These are phyloP conservation scores for Dicrurus megarhynchus DNA, from an alignment of 2,113 vertebrate genomes.

Conservation along the genomic window DNA sequence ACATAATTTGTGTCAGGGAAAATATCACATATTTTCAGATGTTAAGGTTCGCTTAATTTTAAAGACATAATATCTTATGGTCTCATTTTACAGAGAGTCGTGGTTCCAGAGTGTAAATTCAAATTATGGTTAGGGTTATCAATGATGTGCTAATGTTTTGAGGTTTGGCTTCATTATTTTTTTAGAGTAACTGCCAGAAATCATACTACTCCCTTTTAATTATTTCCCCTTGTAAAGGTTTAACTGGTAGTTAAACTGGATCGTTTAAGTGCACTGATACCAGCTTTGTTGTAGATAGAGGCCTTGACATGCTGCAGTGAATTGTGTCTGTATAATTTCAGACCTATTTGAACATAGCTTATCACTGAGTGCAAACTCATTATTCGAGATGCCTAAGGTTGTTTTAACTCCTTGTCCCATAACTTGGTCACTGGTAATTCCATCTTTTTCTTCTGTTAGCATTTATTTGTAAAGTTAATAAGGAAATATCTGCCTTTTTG, in stretches of 20 bases:
- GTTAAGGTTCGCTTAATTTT: background rate
- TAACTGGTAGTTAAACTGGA: background rate
- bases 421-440: background rate
- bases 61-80: background rate
- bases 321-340: background rate
- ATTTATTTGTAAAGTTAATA: background rate
- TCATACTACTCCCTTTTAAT: background rate
- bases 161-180: background rate
- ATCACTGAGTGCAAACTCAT: background rate
- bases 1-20: background rate
- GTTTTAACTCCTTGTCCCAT: background rate
- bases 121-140: background rate
- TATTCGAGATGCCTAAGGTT: background rate
- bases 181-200: background rate
- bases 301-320: background rate
- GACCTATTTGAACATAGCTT: background rate
- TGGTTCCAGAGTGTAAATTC: background rate
- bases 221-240: background rate
- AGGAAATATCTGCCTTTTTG: background rate
- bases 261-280: background rate
- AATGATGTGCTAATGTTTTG: background rate
- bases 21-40: background rate
- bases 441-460: background rate
- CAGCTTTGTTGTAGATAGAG: background rate
- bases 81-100: background rate